phyloP scores from a whole-genome alignment of 2,113 vertebrate genomes.

The Cinclus mexicanus region DNA sequence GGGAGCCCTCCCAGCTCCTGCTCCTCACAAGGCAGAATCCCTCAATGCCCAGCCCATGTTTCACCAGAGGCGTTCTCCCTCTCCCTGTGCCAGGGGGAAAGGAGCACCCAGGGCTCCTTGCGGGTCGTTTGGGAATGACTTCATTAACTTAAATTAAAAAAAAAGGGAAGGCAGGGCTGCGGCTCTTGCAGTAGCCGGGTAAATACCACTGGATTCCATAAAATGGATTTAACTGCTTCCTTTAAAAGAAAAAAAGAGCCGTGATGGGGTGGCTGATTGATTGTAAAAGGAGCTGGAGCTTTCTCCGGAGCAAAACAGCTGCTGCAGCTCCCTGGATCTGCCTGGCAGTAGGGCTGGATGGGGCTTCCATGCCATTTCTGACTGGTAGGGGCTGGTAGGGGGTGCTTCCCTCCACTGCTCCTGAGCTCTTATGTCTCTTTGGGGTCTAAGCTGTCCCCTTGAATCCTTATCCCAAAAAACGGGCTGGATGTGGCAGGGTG shows the following conservation, averaged over 20 bases:
- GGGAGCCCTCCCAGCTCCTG: neutral
- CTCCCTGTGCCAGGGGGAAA: neutral
- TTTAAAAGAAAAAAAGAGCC: slow-evolving; percentile 29
- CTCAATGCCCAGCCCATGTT: fast-evolving
- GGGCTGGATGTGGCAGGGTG: fast-evolving
- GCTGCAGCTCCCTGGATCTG: neutral
- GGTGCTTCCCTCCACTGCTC: fast-evolving
- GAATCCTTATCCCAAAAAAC: fast-evolving
- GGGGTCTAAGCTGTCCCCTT: neutral
- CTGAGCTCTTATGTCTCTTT: fast-evolving
- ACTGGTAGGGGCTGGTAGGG: fast-evolving
- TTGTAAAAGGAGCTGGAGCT: slow-evolving; percentile 48
- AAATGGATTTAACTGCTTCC: slow-evolving; percentile 68
- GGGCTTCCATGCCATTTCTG: neutral
- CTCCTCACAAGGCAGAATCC: neutral
- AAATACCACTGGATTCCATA: slow-evolving; percentile 67
- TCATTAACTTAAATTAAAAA: slow-evolving; percentile 42
- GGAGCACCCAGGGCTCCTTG: neutral
- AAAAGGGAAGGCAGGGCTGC: neutral
- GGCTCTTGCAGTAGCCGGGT: slow-evolving; percentile 62
- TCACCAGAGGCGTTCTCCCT: fast-evolving
- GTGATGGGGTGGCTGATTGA: slow-evolving; percentile 53
- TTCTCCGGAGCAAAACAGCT: slow-evolving; percentile 9
- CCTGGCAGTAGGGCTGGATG: neutral
- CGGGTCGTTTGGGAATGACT: neutral